Evolutionary conservation across 2,888 invertebrate genomes (phyloP).

Genomic region (Drepanosiphum platanoidis): DNA sequence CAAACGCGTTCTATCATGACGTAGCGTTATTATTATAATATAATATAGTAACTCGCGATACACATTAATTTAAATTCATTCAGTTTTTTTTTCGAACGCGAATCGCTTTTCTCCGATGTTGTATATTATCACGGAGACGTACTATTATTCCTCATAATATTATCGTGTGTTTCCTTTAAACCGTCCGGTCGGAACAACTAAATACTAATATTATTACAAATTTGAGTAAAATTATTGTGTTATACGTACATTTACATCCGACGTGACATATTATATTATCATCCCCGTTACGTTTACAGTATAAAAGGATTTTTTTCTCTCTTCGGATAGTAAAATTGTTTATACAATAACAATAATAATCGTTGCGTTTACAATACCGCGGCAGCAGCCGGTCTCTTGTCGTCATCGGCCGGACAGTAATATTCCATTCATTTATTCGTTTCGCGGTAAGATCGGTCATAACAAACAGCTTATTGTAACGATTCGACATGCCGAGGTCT

Average conservation of each 20-base stretch:
- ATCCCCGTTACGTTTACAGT: too few relatives aligned
- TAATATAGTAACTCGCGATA: background rate
- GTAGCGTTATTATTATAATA: background rate
- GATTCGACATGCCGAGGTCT: constrained; percentile 12
- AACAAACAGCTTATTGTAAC: background rate
- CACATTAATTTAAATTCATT: background rate
- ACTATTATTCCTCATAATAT: too few relatives aligned
- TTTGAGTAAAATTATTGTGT: too few relatives aligned
- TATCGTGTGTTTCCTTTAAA: background rate
- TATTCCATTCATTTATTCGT: background rate
- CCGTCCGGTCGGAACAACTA: background rate
- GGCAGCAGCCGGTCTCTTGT: background rate
- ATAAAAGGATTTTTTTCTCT: too few relatives aligned
- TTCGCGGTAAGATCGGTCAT: background rate
- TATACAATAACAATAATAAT: background rate
- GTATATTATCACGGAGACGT: too few relatives aligned
- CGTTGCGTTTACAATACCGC: background rate
- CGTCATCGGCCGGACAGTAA: background rate
- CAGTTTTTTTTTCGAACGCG: background rate
- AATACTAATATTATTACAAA: too few relatives aligned
- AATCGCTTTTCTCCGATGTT: background rate
- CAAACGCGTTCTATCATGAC: too few relatives aligned
- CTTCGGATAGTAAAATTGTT: background rate
- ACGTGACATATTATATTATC: too few relatives aligned
- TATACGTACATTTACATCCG: too few relatives aligned